These are phyloP conservation scores for Agrochola lychnidis DNA, from an alignment of 2,888 invertebrate genomes.

Conservation along the genomic window DNA sequence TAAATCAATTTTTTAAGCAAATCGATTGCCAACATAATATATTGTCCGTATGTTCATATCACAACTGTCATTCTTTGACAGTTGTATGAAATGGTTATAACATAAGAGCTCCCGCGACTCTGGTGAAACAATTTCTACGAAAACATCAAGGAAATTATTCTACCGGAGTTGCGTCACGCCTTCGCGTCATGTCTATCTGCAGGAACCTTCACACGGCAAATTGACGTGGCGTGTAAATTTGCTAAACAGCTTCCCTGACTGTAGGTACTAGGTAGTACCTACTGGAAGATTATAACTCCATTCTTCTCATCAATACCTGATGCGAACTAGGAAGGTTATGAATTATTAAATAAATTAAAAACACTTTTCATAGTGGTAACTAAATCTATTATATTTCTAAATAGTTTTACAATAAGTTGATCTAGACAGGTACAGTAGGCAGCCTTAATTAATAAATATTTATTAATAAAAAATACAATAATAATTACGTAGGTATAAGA, in stretches of 20 bases:
- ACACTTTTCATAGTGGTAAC: not conserved
- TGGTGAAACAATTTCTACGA: too few relatives aligned
- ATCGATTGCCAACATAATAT: too few relatives aligned
- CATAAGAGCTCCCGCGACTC: too few relatives aligned
- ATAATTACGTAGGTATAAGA: not conserved
- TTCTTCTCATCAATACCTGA: not conserved
- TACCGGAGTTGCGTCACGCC: too few relatives aligned
- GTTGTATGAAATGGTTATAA: too few relatives aligned
- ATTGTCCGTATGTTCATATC: too few relatives aligned
- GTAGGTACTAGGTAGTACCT: not conserved
- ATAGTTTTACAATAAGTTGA: not conserved
- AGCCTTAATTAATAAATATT: not conserved
- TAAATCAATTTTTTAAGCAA: too few relatives aligned
- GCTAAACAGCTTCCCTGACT: not conserved
- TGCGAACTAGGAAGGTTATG: not conserved
- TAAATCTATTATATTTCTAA: not conserved
- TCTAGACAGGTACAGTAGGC: not conserved
- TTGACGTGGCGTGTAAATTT: too few relatives aligned
- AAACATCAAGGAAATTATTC: too few relatives aligned
- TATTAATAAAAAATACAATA: not conserved
- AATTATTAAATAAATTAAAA: not conserved
- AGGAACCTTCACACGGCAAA: too few relatives aligned
- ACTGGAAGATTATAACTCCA: not conserved
- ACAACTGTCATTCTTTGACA: too few relatives aligned
- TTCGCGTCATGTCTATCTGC: too few relatives aligned